Conservation (phyloP, 92 coral and sea anemone genomes). For the Phenganax subtilis region DNA sequence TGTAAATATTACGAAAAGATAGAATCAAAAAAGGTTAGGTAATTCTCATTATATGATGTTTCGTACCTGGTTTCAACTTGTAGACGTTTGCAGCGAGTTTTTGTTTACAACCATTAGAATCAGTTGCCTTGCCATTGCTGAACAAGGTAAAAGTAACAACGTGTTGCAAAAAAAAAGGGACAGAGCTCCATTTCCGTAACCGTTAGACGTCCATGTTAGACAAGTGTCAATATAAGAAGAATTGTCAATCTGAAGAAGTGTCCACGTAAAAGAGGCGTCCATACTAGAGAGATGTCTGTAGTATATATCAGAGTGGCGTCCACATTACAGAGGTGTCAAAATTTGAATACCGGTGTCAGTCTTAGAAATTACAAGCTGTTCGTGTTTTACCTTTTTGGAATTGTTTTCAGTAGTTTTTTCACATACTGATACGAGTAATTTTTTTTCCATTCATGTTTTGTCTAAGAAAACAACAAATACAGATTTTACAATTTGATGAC, state of each 20-base stretch:
- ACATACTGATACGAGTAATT: slow-evolving; percentile 69
- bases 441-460: slow-evolving; percentile 63
- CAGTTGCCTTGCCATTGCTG: background rate
- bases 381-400: slow-evolving; percentile 53
- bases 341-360: background rate
- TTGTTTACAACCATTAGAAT: slow-evolving; percentile 13
- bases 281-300: no score
- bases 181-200: no score
- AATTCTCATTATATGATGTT: no score
- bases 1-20: no score
- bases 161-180: background rate
- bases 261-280: no score
- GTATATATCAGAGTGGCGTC: no score
- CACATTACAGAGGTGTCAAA: background rate
- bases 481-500: background rate
- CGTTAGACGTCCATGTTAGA: no score
- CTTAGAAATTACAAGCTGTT: background rate
- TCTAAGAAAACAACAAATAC: slow-evolving; percentile 28
- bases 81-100: slow-evolving; percentile 46
- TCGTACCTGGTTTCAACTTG: slow-evolving; percentile 62
- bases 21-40: no score
- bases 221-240: no score
- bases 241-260: no score
- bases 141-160: background rate
- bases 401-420: slow-evolving; percentile 54